Evolutionary conservation across 2,888 invertebrate species (phyloP).

Genomic region (Brachylomia viminalis): DNA sequence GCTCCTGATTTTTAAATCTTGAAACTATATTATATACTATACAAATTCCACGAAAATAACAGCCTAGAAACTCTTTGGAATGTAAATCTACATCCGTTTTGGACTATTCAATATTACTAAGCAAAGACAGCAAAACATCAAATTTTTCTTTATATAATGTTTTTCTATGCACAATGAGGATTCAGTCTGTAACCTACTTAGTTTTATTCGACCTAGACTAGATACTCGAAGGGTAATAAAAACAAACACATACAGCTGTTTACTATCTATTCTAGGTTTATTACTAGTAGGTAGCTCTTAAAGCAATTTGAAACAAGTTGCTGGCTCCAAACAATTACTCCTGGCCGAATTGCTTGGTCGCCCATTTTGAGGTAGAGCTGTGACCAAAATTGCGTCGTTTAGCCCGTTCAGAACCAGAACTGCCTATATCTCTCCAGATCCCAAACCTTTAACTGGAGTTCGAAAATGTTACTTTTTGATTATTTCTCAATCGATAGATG

Average conservation of each 20-base stretch:
- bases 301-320: slow-evolving; percentile 54
- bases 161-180: not conserved
- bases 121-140: not conserved
- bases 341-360: slow-evolving; percentile 65
- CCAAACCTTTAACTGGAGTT: not conserved
- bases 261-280: slow-evolving; percentile 34
- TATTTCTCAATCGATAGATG: not conserved
- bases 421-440: slow-evolving; percentile 31
- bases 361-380: slow-evolving; percentile 79
- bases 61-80: not conserved
- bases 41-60: not conserved
- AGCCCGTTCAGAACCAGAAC: slow-evolving; percentile 61
- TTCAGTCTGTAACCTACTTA: not conserved
- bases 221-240: slow-evolving; percentile 37
- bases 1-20: not conserved
- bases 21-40: no score
- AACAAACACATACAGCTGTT: slow-evolving; percentile 43
- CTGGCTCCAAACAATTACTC: slow-evolving; percentile 62
- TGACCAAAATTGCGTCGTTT: slow-evolving; percentile 78
- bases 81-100: not conserved
- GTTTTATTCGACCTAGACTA: not conserved
- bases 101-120: not conserved
- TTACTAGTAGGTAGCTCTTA: slow-evolving; percentile 38
- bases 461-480: not conserved
- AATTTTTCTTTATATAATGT: not conserved